These are phyloP conservation scores for Alethe diademata DNA, from an alignment of 2,113 vertebrate species.

Conservation along the genomic window DNA sequence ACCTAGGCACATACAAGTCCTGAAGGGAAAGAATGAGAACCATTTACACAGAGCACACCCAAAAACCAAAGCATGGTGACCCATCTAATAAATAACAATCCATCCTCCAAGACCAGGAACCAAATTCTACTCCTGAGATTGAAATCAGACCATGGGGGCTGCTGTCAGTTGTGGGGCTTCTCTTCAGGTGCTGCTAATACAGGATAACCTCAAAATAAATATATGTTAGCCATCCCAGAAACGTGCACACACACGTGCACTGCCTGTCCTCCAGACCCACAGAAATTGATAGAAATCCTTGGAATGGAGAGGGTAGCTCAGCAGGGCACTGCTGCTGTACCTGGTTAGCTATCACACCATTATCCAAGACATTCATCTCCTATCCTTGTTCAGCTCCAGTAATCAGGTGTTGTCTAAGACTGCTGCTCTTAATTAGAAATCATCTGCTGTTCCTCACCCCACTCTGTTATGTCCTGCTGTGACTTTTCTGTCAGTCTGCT, in stretches of 20 bases:
- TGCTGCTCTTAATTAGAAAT: constrained; percentile 52
- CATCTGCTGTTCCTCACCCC: neutral
- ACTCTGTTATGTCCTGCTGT: neutral
- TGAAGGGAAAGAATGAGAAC: neutral
- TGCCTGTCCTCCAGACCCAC: neutral
- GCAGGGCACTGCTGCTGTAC: neutral
- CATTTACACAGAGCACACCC: neutral
- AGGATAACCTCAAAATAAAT: neutral
- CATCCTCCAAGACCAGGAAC: neutral
- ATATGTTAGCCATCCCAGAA: neutral
- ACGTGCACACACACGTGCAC: fast-evolving
- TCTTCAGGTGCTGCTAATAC: neutral
- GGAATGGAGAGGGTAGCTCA: neutral
- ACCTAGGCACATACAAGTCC: fast-evolving
- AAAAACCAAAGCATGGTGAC: neutral
- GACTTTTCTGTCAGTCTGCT: constrained; percentile 35
- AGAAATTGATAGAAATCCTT: neutral
- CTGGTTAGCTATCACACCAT: neutral
- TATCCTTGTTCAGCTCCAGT: neutral
- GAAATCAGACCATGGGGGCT: neutral
- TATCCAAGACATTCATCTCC: neutral
- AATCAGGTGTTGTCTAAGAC: constrained; percentile 15
- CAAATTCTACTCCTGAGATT: neutral
- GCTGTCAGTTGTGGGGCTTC: neutral
- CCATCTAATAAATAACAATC: neutral